Conservation (phyloP, 2,113 vertebrate species). For the Lophochroa leadbeateri region DNA sequence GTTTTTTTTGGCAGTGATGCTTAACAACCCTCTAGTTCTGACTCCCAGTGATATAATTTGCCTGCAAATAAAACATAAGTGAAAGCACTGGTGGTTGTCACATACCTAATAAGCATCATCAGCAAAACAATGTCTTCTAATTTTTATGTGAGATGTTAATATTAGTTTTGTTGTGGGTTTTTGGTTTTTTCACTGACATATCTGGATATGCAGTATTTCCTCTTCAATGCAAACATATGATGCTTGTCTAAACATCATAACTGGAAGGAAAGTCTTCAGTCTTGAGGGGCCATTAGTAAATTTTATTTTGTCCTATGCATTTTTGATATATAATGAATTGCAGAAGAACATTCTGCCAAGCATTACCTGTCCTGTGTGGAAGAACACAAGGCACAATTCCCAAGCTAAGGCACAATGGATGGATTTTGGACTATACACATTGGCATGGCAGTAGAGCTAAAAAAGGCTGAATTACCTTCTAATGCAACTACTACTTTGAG, state of each 20-base stretch:
- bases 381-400: not conserved
- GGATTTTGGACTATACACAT: not conserved
- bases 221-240: not conserved
- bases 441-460: not conserved
- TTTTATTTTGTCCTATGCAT: not conserved
- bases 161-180: not conserved
- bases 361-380: not conserved
- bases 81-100: not conserved
- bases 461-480: not conserved
- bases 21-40: not conserved
- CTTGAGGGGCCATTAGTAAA: not conserved
- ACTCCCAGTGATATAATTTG: not conserved
- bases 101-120: not conserved
- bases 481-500: not conserved
- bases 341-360: not conserved
- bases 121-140: not conserved
- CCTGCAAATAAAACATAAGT: not conserved
- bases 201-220: not conserved
- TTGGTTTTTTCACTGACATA: accelerated
- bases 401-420: not conserved
- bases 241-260: not conserved
- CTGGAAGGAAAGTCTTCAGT: not conserved
- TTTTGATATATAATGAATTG: not conserved
- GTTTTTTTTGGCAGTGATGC: not conserved
- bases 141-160: not conserved